A percentile compares a stretch with the other conserved stretches of the same genome.
Evolutionary conservation across 2,797 vertebrate genomes (phyloP).

Genomic region (Columba guinea): DNA sequence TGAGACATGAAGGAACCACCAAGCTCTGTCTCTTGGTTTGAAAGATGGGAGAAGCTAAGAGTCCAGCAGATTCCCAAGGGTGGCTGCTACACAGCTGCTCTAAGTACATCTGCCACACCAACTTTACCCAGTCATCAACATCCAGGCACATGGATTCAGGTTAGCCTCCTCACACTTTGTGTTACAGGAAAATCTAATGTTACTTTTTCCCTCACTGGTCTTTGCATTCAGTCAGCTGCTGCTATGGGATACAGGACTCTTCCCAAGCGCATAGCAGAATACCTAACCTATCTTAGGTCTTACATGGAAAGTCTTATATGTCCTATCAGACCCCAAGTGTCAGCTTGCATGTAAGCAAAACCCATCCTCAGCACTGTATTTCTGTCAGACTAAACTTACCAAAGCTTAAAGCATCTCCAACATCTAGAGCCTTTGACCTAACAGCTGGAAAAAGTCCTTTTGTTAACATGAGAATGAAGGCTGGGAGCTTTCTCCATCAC

Average conservation of each 20-base stretch:
- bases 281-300: not conserved
- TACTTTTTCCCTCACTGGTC: not conserved
- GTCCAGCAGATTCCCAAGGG: not conserved
- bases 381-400: not conserved
- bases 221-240: not conserved
- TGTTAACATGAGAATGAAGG: not conserved
- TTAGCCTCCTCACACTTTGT: not conserved
- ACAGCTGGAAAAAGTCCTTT: not conserved
- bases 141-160: rapidly evolving
- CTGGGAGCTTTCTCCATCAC: not conserved
- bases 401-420: not conserved
- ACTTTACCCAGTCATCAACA: not conserved
- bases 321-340: not conserved
- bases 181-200: not conserved
- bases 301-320: not conserved
- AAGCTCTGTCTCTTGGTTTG: not conserved
- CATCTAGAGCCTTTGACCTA: not conserved
- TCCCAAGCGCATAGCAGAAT: not conserved
- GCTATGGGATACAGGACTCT: not conserved
- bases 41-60: not conserved
- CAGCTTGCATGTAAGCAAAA: not conserved
- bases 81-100: not conserved
- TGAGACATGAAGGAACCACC: not conserved
- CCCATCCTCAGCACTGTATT: not conserved
- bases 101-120: not conserved